Percentiles rank a stretch among this genome's conserved stretches.
Evolutionary conservation across 2,888 invertebrate species (phyloP).

Genomic region (Bombyx huttoni): DNA sequence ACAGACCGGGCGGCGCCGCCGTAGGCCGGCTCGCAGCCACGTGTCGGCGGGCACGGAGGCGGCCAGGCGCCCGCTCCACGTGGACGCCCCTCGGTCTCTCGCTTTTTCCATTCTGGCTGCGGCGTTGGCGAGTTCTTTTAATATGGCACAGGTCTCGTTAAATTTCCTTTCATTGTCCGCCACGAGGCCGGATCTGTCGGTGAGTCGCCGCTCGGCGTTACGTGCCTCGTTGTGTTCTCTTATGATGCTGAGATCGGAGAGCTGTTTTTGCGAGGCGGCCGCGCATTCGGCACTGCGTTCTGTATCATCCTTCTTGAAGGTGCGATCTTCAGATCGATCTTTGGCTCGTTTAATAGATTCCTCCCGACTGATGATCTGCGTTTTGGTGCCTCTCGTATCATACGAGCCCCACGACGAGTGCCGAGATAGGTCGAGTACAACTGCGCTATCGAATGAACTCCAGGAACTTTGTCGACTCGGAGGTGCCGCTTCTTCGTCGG

Average conservation of each 20-base stretch:
- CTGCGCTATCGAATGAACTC: conserved; percentile 84
- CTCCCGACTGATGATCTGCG: conserved; percentile 21
- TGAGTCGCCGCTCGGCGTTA: conserved; percentile 8
- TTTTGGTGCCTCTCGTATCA: conserved; percentile 67
- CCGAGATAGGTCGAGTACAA: conserved; percentile 79
- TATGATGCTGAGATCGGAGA: conserved; percentile 48
- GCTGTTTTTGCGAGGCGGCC: conserved; percentile 19
- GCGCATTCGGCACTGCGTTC: conserved; percentile 1
- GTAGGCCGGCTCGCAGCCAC: conserved; percentile 54
- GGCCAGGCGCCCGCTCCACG: conserved; percentile 68
- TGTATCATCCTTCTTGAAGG: conserved; percentile 5
- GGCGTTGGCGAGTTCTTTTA: conserved; percentile 64
- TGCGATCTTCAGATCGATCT: conserved; percentile 36
- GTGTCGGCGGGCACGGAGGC: conserved; percentile 76
- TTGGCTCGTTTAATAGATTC: conserved; percentile 30
- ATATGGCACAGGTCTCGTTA: conserved; percentile 74
- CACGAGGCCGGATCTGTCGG: conserved; percentile 18
- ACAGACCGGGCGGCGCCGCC: conserved; percentile 49
- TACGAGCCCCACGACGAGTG: conserved; percentile 89
- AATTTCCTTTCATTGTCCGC: conserved; percentile 57
- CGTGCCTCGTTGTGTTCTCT: conserved; percentile 40
- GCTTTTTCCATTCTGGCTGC: conserved; percentile 47
- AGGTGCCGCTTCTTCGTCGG: conserved; percentile 40
- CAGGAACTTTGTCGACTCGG: conserved; percentile 80
- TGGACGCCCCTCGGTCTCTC: conserved; percentile 44